These are phyloP conservation scores for Rhodinocichla rosea DNA, from an alignment of 2,113 vertebrate genomes.

Conservation along the genomic window DNA sequence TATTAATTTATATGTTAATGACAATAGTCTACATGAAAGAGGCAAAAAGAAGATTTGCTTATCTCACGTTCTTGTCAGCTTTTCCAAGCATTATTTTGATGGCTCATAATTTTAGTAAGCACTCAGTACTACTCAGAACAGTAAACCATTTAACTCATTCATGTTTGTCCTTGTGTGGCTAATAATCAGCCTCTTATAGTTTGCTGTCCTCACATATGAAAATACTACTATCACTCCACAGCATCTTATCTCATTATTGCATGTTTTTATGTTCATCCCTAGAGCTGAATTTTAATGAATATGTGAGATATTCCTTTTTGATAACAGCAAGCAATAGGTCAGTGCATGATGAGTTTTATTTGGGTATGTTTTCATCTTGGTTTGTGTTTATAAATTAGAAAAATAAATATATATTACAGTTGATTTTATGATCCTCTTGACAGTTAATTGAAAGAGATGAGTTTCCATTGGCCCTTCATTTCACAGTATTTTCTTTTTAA, in stretches of 20 bases:
- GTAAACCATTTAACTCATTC: not conserved
- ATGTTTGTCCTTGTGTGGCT: not conserved
- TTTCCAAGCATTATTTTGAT: not conserved
- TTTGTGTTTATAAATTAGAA: not conserved
- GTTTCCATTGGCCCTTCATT: not conserved
- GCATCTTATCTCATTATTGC: not conserved
- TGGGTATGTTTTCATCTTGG: not conserved
- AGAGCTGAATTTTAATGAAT: not conserved
- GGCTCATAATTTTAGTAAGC: not conserved
- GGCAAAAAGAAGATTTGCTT: not conserved
- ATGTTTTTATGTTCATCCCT: not conserved
- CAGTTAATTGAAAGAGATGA: not conserved
- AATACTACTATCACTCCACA: not conserved
- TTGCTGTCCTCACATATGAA: not conserved
- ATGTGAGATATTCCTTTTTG: not conserved
- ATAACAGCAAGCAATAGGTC: not conserved
- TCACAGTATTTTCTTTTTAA: not conserved
- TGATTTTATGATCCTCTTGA: not conserved
- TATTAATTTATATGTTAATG: not conserved
- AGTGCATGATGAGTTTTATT: not conserved
- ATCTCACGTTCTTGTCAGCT: not conserved
- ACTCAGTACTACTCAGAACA: not conserved
- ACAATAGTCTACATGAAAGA: not conserved
- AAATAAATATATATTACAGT: not conserved
- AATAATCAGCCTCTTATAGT: not conserved